Percentiles rank a stretch among this genome's conserved stretches.
These are phyloP conservation scores for Zosterops lateralis DNA, from an alignment of 2,113 vertebrate genomes.

Conservation along the genomic window DNA sequence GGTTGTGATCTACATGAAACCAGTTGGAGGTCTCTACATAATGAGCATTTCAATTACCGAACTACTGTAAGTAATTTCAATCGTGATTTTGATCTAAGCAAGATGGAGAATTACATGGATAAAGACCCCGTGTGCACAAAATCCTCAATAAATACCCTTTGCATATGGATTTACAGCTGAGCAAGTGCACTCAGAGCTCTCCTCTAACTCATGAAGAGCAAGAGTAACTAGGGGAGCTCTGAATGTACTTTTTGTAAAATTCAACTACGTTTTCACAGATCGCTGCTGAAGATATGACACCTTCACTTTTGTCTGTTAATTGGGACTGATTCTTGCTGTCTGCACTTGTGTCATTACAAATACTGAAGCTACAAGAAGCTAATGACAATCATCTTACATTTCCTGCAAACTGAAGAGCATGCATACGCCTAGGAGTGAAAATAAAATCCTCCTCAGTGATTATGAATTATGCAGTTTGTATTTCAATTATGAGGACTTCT, in stretches of 20 bases:
- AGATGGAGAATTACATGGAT: not conserved
- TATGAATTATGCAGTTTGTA: not conserved
- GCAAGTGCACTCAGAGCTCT: not conserved
- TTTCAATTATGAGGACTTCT: not conserved
- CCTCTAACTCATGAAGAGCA: not conserved
- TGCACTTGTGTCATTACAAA: not conserved
- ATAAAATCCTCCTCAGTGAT: not conserved
- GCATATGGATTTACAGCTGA: constrained; percentile 3
- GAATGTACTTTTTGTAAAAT: not conserved
- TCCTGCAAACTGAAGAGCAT: not conserved
- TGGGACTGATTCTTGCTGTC: not conserved
- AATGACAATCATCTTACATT: not conserved
- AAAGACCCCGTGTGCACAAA: accelerated
- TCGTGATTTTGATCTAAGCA: not conserved
- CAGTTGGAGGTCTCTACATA: not conserved
- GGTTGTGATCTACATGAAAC: not conserved
- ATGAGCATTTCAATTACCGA: not conserved
- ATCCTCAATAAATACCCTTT: not conserved
- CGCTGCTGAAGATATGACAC: not conserved
- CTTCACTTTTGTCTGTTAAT: not conserved
- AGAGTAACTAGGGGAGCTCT: not conserved
- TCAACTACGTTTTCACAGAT: not conserved
- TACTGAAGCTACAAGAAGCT: not conserved
- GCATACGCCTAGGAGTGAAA: not conserved
- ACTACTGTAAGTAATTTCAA: not conserved